A percentile compares a stretch with the other conserved stretches of the same genome.
These are phyloP conservation scores for Jaculus jaculus DNA, from an alignment of 2,113 vertebrate genomes.

Conservation along the genomic window DNA sequence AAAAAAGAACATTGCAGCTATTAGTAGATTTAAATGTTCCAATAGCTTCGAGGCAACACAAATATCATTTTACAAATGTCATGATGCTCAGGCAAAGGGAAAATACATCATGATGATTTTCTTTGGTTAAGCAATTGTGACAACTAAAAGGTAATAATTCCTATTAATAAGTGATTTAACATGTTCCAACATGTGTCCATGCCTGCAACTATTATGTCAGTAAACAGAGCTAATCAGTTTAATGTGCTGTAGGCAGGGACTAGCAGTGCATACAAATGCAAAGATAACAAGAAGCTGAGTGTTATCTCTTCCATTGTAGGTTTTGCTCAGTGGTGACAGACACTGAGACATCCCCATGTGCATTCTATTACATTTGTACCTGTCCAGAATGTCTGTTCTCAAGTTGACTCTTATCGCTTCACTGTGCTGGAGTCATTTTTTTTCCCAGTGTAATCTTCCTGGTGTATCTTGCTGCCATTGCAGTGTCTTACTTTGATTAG, in stretches of 20 bases:
- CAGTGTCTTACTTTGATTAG: constrained; percentile 50
- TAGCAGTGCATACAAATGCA: constrained; percentile 71
- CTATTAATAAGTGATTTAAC: constrained; percentile 81
- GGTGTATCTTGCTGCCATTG: background rate
- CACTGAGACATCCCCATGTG: background rate
- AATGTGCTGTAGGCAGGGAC: constrained; percentile 72
- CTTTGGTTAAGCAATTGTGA: constrained; percentile 66
- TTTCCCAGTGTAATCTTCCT: background rate
- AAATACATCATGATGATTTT: constrained; percentile 68
- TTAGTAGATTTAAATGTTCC: constrained; percentile 68
- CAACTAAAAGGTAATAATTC: constrained; percentile 78
- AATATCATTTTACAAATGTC: constrained; percentile 76
- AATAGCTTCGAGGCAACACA: constrained; percentile 69
- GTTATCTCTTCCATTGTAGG: background rate
- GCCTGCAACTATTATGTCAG: constrained; percentile 81
- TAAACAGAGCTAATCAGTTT: constrained; percentile 82
- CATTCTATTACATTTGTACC: constrained; percentile 49
- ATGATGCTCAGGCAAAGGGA: constrained; percentile 70
- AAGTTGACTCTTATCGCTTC: constrained; percentile 33
- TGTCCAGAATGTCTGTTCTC: constrained; percentile 41
- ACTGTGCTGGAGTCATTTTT: background rate
- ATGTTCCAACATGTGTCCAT: constrained; percentile 75
- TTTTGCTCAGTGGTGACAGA: constrained; percentile 21
- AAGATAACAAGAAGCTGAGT: constrained; percentile 39
- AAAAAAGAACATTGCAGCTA: constrained; percentile 47